phyloP scores from a whole-genome alignment of 2,797 vertebrate genomes.

The Urophycis tenuis region DNA sequence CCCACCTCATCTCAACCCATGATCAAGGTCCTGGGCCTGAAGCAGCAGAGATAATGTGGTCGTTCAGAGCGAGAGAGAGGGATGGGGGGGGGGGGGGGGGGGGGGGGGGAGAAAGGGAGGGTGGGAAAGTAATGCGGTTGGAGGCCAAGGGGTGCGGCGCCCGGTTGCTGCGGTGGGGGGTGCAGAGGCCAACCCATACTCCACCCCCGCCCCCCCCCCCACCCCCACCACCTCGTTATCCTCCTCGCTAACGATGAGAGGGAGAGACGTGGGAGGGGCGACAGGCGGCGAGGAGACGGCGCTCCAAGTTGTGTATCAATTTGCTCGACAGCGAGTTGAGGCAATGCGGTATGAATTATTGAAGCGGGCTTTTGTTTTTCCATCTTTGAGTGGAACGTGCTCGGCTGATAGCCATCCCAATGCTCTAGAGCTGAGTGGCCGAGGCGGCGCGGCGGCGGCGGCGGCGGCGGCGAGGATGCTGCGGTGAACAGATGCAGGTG shows the following conservation, averaged over 20 bases:
- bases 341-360: conserved; percentile 44
- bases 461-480: neutral
- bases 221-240: conserved; percentile 3
- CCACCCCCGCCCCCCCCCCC: no score
- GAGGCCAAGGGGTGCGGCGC: neutral
- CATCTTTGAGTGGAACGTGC: conserved; percentile 19
- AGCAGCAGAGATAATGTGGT: neutral
- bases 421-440: neutral
- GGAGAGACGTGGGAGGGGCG: conserved; percentile 2
- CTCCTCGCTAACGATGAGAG: neutral
- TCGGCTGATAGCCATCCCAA: neutral
- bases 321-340: conserved; percentile 17
- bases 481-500: neutral
- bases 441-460: neutral
- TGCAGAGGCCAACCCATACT: neutral
- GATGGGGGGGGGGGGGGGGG: neutral
- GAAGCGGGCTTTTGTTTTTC: conserved; percentile 48
- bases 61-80: neutral
- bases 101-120: no score
- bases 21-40: neutral
- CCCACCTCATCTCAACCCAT: neutral
- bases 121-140: no score
- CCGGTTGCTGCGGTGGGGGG: neutral
- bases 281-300: conserved; percentile 9
- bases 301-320: conserved; percentile 24